Conservation (phyloP, 2,113 vertebrate species). For the Marmota monax region DNA sequence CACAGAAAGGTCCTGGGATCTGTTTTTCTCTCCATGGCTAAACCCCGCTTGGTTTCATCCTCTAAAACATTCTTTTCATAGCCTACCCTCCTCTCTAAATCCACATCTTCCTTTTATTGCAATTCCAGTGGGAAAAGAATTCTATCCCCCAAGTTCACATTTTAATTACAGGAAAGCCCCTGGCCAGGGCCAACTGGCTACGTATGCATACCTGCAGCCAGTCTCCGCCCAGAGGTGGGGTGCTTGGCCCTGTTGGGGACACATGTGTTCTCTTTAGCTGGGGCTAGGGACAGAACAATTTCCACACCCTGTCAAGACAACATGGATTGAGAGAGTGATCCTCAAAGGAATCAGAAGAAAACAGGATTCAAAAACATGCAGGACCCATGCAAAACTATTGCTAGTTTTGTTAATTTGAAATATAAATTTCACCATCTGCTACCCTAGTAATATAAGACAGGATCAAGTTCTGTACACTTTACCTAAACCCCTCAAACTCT, state of each 20-base stretch:
- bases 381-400: neutral
- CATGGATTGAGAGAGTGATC: neutral
- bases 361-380: neutral
- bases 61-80: neutral
- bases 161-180: neutral
- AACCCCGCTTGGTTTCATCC: neutral
- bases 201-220: neutral
- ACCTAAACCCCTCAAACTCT: neutral
- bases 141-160: neutral
- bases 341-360: neutral
- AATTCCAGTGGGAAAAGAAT: neutral
- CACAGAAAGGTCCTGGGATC: too few species aligned
- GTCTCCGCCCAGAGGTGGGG: neutral
- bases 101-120: neutral
- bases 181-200: neutral
- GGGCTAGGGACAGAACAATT: neutral
- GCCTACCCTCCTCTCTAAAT: neutral
- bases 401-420: too few species aligned
- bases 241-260: neutral
- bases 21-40: neutral
- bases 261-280: neutral
- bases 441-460: neutral
- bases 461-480: neutral
- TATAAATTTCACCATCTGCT: neutral
- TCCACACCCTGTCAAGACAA: neutral